Conservation (phyloP, 2,797 vertebrate genomes). For the Hemitrygon akajei region DNA sequence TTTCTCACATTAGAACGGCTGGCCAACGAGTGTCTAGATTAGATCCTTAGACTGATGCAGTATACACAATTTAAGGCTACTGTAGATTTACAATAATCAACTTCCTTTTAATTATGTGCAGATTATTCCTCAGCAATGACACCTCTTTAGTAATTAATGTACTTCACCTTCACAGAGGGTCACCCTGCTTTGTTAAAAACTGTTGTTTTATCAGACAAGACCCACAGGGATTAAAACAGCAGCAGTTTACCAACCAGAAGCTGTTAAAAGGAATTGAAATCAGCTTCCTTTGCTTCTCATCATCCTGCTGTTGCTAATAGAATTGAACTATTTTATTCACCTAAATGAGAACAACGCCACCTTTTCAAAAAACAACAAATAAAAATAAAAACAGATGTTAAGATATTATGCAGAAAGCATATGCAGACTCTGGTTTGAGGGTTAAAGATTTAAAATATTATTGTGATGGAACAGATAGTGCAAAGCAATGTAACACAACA, state of each 20-base stretch:
- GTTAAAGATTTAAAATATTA: background rate
- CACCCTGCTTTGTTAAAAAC: background rate
- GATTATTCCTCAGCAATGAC: constrained; percentile 7
- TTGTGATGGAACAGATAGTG: background rate
- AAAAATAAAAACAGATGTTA: background rate
- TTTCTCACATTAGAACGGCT: background rate
- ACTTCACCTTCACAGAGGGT: background rate
- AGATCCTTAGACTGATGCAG: background rate
- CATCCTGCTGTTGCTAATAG: background rate
- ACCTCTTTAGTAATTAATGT: background rate
- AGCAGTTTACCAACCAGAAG: background rate
- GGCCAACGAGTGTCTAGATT: background rate
- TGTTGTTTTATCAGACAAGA: background rate
- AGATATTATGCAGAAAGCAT: background rate
- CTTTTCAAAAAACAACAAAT: background rate
- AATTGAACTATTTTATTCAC: background rate
- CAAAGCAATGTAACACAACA: background rate
- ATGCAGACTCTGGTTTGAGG: background rate
- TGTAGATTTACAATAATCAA: background rate
- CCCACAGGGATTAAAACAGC: background rate
- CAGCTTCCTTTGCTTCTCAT: background rate
- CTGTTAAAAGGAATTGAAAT: background rate
- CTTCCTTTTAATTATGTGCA: background rate
- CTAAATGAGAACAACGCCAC: background rate
- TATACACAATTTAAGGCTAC: background rate